phyloP scores from a whole-genome alignment of 2,113 vertebrate species.

The Ariopsis seemanni region DNA sequence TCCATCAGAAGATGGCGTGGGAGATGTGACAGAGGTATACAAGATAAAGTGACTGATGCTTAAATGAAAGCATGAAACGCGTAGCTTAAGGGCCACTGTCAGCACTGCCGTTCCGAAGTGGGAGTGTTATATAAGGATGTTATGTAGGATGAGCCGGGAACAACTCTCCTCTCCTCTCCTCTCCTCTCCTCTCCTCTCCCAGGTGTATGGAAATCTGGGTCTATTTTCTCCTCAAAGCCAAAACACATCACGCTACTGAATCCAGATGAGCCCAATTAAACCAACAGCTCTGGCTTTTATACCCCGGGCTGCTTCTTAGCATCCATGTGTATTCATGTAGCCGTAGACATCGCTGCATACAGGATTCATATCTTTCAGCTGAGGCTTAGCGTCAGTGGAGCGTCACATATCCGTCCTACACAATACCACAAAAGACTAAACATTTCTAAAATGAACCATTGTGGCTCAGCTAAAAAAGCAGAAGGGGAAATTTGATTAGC shows the following conservation, averaged over 20 bases:
- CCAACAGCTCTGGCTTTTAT: conserved; percentile 11
- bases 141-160: conserved; percentile 45
- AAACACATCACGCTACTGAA: conserved; percentile 7
- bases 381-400: conserved; percentile 17
- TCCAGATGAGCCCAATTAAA: conserved; percentile 44
- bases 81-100: conserved; percentile 9
- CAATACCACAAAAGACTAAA: conserved; percentile 17
- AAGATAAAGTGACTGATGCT: background rate
- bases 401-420: conserved; percentile 1
- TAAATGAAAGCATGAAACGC: conserved; percentile 11
- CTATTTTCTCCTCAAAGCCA: conserved; percentile 27
- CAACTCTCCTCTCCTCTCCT: conserved; percentile 26
- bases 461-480: background rate
- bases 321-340: conserved; percentile 5
- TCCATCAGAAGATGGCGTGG: background rate
- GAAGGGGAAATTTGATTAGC: conserved; percentile 9
- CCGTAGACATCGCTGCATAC: background rate
- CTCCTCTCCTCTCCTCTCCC: conserved; percentile 21
- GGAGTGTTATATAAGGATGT: conserved; percentile 61
- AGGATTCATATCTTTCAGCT: conserved; percentile 30
- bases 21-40: background rate
- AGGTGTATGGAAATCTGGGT: background rate
- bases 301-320: conserved; percentile 8
- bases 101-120: conserved; percentile 44
- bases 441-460: background rate